Percentiles rank a stretch among this genome's conserved stretches.
These are phyloP conservation scores for Anagyrus pseudococci DNA, from an alignment of 2,888 invertebrate genomes.

Conservation along the genomic window DNA sequence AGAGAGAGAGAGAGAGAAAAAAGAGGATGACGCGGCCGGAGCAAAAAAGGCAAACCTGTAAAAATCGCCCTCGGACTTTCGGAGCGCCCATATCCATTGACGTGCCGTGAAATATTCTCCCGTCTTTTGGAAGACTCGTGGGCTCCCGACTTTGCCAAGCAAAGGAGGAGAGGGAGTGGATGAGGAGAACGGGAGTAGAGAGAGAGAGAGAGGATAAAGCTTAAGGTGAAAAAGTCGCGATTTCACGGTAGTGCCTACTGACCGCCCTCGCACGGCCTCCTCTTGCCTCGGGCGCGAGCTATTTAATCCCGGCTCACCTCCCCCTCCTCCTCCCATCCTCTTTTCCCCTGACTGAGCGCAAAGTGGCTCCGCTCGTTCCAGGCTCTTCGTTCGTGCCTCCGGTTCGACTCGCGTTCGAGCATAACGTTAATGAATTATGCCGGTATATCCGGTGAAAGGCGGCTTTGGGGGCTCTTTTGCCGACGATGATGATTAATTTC, in stretches of 20 bases:
- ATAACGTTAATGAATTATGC: conserved; percentile 50
- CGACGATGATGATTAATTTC: conserved; percentile 27
- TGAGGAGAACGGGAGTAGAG: conserved; percentile 3
- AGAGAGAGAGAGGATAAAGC: neutral
- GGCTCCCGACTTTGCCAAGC: neutral
- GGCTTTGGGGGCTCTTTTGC: conserved; percentile 17
- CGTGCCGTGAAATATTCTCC: conserved; percentile 40
- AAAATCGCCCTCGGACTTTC: conserved; percentile 20
- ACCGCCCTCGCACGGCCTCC: conserved; percentile 14
- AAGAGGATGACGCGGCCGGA: too few relatives aligned
- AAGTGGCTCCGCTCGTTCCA: conserved; percentile 11
- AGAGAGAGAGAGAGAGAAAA: conserved; percentile 8
- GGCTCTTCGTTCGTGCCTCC: neutral
- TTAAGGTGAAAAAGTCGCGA: conserved; percentile 35
- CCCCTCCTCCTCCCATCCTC: too few relatives aligned
- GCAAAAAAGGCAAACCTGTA: too few relatives aligned
- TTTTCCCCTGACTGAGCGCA: too few relatives aligned
- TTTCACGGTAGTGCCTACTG: conserved; percentile 40
- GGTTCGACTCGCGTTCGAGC: conserved; percentile 44
- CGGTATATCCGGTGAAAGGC: conserved; percentile 38
- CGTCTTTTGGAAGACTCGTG: neutral
- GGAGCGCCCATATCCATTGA: conserved; percentile 37
- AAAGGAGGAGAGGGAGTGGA: too few relatives aligned
- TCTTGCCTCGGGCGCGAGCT: conserved; percentile 22
- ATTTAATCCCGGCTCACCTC: conserved; percentile 30